Evolutionary conservation across 1,140 invertebrate species (phyloP).

Genomic region (Plutomurus gul): DNA sequence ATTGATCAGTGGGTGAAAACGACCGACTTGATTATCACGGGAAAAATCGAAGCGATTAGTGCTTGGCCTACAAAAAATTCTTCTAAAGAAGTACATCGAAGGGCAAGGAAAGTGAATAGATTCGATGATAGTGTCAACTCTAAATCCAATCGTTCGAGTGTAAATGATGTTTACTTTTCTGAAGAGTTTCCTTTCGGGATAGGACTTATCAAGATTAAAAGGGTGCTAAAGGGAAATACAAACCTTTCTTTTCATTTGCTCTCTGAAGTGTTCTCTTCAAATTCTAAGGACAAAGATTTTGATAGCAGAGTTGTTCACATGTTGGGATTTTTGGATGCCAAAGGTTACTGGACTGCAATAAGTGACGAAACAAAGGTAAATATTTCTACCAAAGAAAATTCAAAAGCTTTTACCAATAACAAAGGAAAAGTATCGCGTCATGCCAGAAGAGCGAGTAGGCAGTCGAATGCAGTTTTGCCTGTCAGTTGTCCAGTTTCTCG

Average conservation of each 20-base stretch:
- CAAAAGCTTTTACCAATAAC: background rate
- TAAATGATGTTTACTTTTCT: conserved; percentile 12
- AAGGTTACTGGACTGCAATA: background rate
- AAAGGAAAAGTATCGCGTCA: background rate
- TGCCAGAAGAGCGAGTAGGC: background rate
- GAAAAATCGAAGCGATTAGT: background rate
- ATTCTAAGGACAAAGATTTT: background rate
- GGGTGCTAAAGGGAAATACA: background rate
- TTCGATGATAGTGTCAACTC: background rate
- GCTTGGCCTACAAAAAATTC: background rate
- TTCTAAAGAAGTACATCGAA: background rate
- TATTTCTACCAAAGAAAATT: background rate
- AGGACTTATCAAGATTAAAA: background rate
- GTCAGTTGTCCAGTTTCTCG: background rate
- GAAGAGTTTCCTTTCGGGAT: background rate
- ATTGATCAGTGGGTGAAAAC: background rate
- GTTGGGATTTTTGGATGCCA: background rate
- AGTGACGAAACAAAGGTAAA: background rate
- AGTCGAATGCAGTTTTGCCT: background rate
- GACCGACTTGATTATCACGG: background rate
- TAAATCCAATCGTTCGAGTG: conserved; percentile 5
- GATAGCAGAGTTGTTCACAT: background rate
- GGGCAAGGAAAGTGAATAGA: background rate
- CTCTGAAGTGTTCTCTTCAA: background rate
- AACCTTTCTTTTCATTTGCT: background rate